Percentiles rank a stretch among this genome's conserved stretches.
Evolutionary conservation across 2,113 vertebrate species (phyloP).

Genomic region (Marcusenius ussheri): DNA sequence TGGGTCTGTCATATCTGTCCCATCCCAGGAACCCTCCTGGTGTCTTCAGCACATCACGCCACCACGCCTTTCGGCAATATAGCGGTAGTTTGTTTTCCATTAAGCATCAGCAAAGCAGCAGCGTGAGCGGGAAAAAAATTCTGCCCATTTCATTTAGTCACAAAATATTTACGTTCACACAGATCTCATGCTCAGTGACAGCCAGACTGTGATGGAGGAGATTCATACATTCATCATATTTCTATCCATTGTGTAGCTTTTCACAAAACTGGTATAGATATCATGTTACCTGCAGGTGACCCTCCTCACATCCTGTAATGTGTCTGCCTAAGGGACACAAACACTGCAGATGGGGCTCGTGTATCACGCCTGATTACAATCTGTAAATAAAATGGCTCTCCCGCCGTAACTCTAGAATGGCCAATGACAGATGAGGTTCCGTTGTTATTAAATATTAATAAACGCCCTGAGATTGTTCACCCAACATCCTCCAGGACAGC

Average conservation of each 20-base stretch:
- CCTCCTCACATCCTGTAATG: not conserved
- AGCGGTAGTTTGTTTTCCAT: not conserved
- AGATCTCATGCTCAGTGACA: not conserved
- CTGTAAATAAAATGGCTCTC: not conserved
- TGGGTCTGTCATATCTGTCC: not conserved
- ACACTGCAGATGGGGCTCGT: not conserved
- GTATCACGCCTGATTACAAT: not conserved
- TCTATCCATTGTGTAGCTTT: not conserved
- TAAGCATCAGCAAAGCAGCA: not conserved
- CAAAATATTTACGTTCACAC: not conserved
- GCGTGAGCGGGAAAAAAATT: not conserved
- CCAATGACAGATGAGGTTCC: not conserved
- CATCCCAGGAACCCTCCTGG: not conserved
- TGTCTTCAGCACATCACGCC: not conserved
- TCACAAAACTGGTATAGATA: not conserved
- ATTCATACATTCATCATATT: not conserved
- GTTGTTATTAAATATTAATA: not conserved
- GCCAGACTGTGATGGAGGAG: not conserved
- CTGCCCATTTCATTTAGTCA: not conserved
- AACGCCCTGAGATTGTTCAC: not conserved
- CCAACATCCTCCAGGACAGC: not conserved
- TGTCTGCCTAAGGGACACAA: not conserved
- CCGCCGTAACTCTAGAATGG: not conserved
- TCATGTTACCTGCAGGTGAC: not conserved
- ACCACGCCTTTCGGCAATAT: not conserved